These are phyloP conservation scores for Astropecten irregularis DNA, from an alignment of 53 echinoderm and acorn worm genomes.

Conservation along the genomic window DNA sequence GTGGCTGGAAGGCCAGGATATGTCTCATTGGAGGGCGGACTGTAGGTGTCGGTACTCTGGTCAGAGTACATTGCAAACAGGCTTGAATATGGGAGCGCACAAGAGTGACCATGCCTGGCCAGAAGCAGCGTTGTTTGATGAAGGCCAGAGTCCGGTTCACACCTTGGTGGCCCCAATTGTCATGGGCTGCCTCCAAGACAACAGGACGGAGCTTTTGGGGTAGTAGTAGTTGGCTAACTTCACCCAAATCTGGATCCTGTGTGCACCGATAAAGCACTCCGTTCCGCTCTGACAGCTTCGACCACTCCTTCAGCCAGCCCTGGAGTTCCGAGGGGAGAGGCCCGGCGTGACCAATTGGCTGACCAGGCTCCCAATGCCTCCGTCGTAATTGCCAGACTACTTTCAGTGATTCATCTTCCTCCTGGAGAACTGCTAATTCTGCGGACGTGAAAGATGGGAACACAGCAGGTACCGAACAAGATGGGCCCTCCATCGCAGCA, in stretches of 20 bases:
- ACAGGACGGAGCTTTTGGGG: not conserved
- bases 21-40: conserved; percentile 39
- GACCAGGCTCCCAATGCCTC: conserved; percentile 21
- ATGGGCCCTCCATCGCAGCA: not conserved
- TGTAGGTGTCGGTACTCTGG: not conserved
- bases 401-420: conserved; percentile 18
- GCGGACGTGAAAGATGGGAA: conserved; percentile 21
- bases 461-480: not conserved
- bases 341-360: not conserved
- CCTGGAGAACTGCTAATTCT: conserved; percentile 29
- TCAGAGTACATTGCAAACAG: conserved; percentile 13
- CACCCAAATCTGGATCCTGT: not conserved
- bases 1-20: conserved; percentile 23
- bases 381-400: conserved; percentile 1
- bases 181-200: conserved; percentile 12
- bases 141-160: not conserved
- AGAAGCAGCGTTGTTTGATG: conserved; percentile 3
- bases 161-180: conserved; percentile 25
- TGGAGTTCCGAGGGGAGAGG: not conserved
- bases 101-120: conserved; percentile 1
- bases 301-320: conserved; percentile 24
- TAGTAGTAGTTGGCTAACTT: conserved; percentile 1
- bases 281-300: not conserved
- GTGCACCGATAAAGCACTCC: conserved; percentile 41
- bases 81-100: conserved; percentile 6